Base-by-base conservation (phyloP, 1,140 invertebrate genomes). In the Halictus rubicundus region DNA sequence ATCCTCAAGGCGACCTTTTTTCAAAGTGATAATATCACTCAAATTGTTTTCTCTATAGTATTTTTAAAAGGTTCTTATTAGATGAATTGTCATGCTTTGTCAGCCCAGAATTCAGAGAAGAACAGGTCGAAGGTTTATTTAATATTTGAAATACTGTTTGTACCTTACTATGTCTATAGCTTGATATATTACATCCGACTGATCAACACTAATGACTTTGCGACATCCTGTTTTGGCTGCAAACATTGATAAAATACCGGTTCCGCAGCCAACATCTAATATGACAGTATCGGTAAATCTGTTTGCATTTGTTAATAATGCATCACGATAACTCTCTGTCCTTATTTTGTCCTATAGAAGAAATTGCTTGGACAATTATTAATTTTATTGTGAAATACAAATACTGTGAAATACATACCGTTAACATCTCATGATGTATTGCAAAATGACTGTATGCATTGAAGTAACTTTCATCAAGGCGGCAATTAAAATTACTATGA, bases 201-300 rank as follows among this genome's bases (percentile, higher is more conserved):
- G 96, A 95, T 99, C 97, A 42, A 99, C 96, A 63, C 97, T 98
- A 89, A 98, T 97, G 10, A 99, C 98, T 93, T 96, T 96, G 61
- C 95, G 95, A 61, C 98, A 98, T 46, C 98, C 99, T 73, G 98
- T 98, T 93, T 98, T 96, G 23, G 98, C 98, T 90, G 97, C 97
- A 94, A 99, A 99, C 94, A 99, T 96, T 25, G 98, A 99, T 14
- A 99, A 94, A 88, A 99, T 99, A 39, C 96, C 98, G 46, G 99
- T 99, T 2, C 99, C 99, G 92, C 98, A 99, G 21, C 99, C 99
- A 70, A 99, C 96, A 94, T 99, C 99, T 87, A 99, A 93, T 57
- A 99, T 97, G 7, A 95, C 93, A 93, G 98, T 98, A 74, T 96
- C 95, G 81, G 94, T 93, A 70, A 98, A 94, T 65, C 93, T 91